Conservation (phyloP, 2,888 invertebrate genomes). For the Rhynchonema sp. region DNA sequence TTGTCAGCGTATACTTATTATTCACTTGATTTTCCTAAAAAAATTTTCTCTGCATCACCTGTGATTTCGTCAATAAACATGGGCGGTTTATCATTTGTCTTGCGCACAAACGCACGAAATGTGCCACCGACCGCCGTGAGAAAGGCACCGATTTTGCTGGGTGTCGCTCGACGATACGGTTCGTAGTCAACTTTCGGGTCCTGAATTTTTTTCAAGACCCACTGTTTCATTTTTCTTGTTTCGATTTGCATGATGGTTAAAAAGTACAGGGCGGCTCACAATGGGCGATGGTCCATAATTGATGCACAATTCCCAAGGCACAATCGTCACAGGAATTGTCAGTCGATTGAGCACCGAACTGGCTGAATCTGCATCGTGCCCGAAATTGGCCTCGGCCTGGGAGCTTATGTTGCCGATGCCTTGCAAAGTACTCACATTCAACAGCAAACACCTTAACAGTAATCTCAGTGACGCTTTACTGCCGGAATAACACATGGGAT, state of each 20-base stretch:
- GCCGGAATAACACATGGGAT: no score
- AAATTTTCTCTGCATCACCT: no score
- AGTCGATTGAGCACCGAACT: neutral
- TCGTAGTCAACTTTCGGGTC: neutral
- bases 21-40: no score
- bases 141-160: neutral
- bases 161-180: neutral
- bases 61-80: neutral
- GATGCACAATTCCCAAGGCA: neutral
- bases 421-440: neutral
- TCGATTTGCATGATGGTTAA: no score
- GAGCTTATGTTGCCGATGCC: neutral
- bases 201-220: no score
- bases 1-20: no score
- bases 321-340: neutral
- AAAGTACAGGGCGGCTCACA: no score
- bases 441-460: no score
- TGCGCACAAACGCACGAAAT: neutral
- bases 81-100: neutral
- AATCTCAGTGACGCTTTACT: no score
- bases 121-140: neutral
- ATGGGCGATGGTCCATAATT: neutral
- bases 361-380: neutral
- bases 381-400: neutral
- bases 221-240: no score